Evolutionary conservation across 1,140 invertebrate genomes (phyloP), one percentile per base, ranked within the genome.

Genomic region (Diploscapter pachys): DNA sequence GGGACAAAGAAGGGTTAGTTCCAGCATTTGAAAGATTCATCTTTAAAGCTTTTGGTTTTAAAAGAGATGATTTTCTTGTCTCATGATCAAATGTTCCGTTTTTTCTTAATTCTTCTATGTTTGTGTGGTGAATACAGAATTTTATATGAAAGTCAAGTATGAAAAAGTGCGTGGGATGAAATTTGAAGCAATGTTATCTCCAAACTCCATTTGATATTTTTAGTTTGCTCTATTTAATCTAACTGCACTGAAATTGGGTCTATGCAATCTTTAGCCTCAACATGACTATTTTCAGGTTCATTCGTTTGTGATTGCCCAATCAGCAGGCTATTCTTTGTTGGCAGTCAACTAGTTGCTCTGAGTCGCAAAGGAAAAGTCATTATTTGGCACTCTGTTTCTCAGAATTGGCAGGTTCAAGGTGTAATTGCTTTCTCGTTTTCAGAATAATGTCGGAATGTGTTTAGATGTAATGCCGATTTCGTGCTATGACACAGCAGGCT

Each of bases 331-430:
- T 94, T 98, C 85, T 99, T 98, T 85, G 97, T 98, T 87, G 95
- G 95, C 9, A 95, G 92, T 80, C 95, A 98, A 84, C 87, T 98
- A 55, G 95, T 98, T 9, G 95, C 95, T 3, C 88, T 98, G 13
- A 95, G 94, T 57, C 90, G 92, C 3, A 91, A 91, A 48, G 95
- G 95, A n/a, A 97, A 97, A 88, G 94, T 97, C 75, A 95, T 95
- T 4, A 95, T 99, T 13, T 98, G 95, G 95, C 95, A 98, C 88
- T 93, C 94, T 0, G 96, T 95, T 91, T 96, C 94, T 0, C 94
- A 96, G 81, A 94, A 98, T 86, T 98, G 95, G 94, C 88, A 89
- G 85, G 88, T 89, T 80, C 75, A 83, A 72, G 81, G 77, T 78
- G 64, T 9, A 13, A 65, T 11, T n/a, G 31, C 31, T 31, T 31